Conservation (phyloP, 2,113 vertebrate genomes). For the Irena cyanogastra region DNA sequence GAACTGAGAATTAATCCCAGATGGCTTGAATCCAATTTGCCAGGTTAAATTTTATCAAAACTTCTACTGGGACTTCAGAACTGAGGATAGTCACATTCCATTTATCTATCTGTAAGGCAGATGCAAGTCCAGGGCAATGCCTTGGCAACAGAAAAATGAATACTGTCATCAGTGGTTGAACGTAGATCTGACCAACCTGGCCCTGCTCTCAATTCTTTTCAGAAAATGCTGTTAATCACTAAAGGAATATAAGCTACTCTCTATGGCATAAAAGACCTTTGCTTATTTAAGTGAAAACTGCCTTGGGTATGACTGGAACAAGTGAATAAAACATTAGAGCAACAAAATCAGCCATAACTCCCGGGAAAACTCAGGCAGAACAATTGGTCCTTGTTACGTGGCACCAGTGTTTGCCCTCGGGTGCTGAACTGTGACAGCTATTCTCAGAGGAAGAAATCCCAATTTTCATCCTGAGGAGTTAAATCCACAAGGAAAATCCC, state of each 20-base stretch:
- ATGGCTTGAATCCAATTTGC: background rate
- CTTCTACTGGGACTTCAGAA: background rate
- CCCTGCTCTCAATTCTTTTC: background rate
- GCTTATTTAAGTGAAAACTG: background rate
- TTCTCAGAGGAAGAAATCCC: background rate
- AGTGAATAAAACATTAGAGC: background rate
- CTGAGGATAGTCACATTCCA: background rate
- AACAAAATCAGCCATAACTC: background rate
- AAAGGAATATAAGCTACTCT: background rate
- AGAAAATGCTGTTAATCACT: background rate
- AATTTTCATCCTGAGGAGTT: background rate
- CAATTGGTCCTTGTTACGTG: fast-evolving
- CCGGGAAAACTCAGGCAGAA: background rate
- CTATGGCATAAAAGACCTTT: background rate
- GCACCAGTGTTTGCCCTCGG: background rate
- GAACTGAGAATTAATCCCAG: background rate
- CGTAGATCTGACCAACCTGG: background rate
- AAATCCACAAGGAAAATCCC: background rate
- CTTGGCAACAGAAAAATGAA: background rate
- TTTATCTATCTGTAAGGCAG: background rate
- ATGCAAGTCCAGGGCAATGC: background rate
- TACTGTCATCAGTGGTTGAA: background rate
- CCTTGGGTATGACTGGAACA: background rate
- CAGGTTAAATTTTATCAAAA: background rate
- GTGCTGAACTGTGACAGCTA: background rate